These are phyloP conservation scores for Mus pahari DNA, from an alignment of 2,113 vertebrate species.

Conservation along the genomic window DNA sequence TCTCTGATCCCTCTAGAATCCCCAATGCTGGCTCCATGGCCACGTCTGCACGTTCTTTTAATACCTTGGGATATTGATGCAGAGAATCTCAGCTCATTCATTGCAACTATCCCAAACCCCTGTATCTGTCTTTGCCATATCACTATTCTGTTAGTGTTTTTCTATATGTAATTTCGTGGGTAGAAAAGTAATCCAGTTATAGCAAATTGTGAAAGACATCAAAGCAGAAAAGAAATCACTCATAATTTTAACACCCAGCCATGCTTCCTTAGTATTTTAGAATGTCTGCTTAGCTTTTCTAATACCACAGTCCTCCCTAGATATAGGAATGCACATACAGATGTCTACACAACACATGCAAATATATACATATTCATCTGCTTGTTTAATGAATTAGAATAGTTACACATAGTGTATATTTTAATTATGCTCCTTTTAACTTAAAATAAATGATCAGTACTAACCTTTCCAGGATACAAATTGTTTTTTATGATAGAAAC, in stretches of 20 bases:
- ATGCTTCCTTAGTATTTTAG: conserved; percentile 20
- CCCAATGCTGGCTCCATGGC: conserved; percentile 13
- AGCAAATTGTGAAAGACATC: conserved; percentile 29
- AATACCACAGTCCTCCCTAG: accelerated
- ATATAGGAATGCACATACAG: not conserved
- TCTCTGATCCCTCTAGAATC: conserved; percentile 2
- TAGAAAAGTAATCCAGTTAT: conserved; percentile 42
- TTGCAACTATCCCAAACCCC: not conserved
- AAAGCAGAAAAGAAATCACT: not conserved
- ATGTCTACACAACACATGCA: not conserved
- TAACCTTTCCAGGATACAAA: not conserved
- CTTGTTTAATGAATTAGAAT: conserved; percentile 7
- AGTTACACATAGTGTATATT: not conserved
- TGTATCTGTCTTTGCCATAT: conserved; percentile 39
- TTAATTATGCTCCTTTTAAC: not conserved
- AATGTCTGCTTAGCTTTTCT: conserved; percentile 5
- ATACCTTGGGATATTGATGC: not conserved
- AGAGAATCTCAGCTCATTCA: conserved; percentile 29
- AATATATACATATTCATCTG: not conserved
- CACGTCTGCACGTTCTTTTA: conserved; percentile 48
- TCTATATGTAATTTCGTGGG: conserved; percentile 59
- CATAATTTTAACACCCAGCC: not conserved
- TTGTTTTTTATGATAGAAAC: not conserved
- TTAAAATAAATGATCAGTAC: conserved; percentile 1
- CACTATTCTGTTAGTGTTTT: not conserved